Conservation (phyloP, 1,140 invertebrate genomes). For the Octopus sinensis region DNA sequence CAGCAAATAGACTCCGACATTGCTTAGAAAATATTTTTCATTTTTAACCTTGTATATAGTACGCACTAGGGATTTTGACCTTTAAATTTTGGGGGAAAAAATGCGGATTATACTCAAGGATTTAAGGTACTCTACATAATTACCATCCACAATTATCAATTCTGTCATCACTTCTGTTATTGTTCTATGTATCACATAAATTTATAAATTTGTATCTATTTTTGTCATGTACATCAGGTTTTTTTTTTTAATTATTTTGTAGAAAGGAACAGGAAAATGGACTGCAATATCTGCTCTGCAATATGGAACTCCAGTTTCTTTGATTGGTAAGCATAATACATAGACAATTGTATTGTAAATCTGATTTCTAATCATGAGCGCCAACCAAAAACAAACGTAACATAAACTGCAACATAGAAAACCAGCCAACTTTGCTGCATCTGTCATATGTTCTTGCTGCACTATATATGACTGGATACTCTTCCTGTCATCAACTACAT, state of each 20-base stretch:
- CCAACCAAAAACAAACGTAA: not conserved
- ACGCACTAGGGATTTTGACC: no score
- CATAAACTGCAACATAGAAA: not conserved
- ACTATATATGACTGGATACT: not conserved
- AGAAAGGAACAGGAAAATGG: constrained; percentile 99
- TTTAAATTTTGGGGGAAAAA: no score
- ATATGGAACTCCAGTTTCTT: constrained; percentile 93
- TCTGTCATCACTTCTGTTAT: no score
- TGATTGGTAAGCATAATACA: constrained; percentile 70
- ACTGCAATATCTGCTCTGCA: constrained; percentile 94
- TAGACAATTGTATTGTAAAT: not conserved
- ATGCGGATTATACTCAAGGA: no score
- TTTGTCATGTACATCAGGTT: not conserved
- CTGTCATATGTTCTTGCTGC: not conserved
- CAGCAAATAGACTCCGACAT: no score
- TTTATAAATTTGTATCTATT: not conserved
- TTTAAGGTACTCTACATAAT: no score
- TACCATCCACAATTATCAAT: no score
- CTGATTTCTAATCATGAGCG: not conserved
- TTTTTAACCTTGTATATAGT: no score
- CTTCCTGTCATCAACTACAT: no score
- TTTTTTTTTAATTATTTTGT: constrained; percentile 20
- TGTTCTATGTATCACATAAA: no score
- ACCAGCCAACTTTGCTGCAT: not conserved
- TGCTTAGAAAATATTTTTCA: no score